These are phyloP conservation scores for Protonibea diacanthus DNA, from an alignment of 2,797 vertebrate species.

Conservation along the genomic window DNA sequence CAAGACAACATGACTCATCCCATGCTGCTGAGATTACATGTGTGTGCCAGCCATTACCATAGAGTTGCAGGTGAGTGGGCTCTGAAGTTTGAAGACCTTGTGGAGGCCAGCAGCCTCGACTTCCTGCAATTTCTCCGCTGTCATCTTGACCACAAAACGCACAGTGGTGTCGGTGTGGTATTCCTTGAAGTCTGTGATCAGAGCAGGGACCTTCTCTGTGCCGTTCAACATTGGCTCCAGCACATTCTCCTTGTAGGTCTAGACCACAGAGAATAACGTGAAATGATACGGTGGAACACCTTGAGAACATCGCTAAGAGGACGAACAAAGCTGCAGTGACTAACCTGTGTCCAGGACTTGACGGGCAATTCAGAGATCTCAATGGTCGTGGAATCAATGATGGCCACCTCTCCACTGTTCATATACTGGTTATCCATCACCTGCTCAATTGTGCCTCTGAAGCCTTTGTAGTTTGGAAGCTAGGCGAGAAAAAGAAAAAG, in stretches of 20 bases:
- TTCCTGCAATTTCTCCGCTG: constrained; percentile 89
- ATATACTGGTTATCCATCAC: constrained; percentile 91
- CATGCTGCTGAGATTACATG: neutral
- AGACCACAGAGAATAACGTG: constrained; percentile 13
- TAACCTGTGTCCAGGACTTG: constrained; percentile 97
- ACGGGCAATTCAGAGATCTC: constrained; percentile 97
- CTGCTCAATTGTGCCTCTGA: constrained; percentile 93
- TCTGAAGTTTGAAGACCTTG: constrained; percentile 98
- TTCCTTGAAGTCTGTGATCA: constrained; percentile 97
- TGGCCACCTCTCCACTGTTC: constrained; percentile 93
- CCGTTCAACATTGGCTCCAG: constrained; percentile 96
- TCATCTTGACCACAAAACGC: constrained; percentile 94
- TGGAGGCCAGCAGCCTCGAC: constrained; percentile 92
- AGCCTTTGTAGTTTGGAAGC: constrained; percentile 97
- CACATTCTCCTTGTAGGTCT: constrained; percentile 96
- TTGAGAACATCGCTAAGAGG: neutral
- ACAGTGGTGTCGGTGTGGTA: constrained; percentile 98
- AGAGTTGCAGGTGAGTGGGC: constrained; percentile 93
- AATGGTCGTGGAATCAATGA: constrained; percentile 94
- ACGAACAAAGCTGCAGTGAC: neutral
- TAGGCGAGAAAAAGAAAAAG: constrained; percentile 52
- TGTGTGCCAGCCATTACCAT: constrained; percentile 86
- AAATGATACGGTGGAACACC: neutral
- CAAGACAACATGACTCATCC: neutral
- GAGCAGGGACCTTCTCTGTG: constrained; percentile 92